These are phyloP conservation scores for Caerostris darwini DNA, from an alignment of 1,140 invertebrate species.

Conservation along the genomic window DNA sequence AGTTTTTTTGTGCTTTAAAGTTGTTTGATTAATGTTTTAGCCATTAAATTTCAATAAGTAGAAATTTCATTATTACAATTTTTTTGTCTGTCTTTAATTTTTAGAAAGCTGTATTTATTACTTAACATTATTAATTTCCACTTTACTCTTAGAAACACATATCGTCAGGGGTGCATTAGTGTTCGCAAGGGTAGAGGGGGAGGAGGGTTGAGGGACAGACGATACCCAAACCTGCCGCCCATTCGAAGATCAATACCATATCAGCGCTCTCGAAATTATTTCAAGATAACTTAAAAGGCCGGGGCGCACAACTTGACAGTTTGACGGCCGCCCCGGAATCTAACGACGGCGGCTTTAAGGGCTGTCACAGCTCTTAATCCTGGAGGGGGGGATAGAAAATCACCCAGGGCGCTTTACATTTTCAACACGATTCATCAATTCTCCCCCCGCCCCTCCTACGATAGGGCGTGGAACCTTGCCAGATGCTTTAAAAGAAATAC, in stretches of 20 bases:
- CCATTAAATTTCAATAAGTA: too few relatives aligned
- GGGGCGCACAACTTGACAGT: not conserved
- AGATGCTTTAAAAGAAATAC: slow-evolving; percentile 75
- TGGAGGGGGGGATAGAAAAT: not conserved
- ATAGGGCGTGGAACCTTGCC: slow-evolving; percentile 32
- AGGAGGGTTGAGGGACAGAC: not conserved
- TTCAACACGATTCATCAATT: slow-evolving; percentile 71
- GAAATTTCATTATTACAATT: too few relatives aligned
- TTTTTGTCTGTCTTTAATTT: too few relatives aligned
- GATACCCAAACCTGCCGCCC: slow-evolving; percentile 4
- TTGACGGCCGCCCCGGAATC: slow-evolving; percentile 20
- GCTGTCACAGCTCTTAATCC: slow-evolving; percentile 27
- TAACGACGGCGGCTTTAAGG: slow-evolving; percentile 26
- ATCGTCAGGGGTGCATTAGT: not conserved
- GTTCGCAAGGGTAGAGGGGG: not conserved
- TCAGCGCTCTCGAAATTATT: slow-evolving; percentile 34
- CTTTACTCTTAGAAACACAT: too few relatives aligned
- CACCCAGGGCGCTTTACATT: slow-evolving; percentile 58
- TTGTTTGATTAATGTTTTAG: too few relatives aligned
- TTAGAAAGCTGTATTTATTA: too few relatives aligned
- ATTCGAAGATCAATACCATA: slow-evolving; percentile 29
- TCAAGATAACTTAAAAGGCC: slow-evolving; percentile 38
- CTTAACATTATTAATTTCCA: too few relatives aligned
- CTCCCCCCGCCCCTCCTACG: not conserved
- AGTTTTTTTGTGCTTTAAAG: too few relatives aligned